Percentiles rank a stretch among this genome's conserved stretches.
These are phyloP conservation scores for Sebastes taczanowskii DNA, from an alignment of 2,797 vertebrate species.

Conservation along the genomic window DNA sequence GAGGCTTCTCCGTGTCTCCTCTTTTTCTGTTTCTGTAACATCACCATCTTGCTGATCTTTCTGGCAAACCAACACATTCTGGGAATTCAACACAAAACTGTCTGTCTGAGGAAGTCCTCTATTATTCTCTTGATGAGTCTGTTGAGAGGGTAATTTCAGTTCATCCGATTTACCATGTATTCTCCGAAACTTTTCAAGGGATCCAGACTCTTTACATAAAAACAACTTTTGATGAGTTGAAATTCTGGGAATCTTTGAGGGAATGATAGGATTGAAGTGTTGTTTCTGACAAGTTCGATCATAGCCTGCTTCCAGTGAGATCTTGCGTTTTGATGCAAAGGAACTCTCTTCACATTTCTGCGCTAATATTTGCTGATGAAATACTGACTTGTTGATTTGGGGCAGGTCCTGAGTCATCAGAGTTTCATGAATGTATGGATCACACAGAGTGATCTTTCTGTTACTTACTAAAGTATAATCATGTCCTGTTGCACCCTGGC, in stretches of 20 bases:
- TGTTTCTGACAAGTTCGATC: neutral
- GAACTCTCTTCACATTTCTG: constrained; percentile 23
- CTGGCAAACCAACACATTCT: constrained; percentile 2
- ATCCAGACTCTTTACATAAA: constrained; percentile 79
- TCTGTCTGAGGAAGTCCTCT: neutral
- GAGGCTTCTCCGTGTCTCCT: neutral
- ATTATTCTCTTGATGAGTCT: neutral
- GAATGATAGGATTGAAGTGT: constrained; percentile 3
- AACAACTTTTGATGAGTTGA: constrained; percentile 72
- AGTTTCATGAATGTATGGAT: constrained; percentile 67
- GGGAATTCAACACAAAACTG: neutral
- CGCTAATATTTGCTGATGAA: neutral
- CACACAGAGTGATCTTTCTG: constrained; percentile 65
- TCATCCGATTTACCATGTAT: constrained; percentile 75
- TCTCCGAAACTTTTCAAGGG: constrained; percentile 92
- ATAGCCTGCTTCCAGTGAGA: constrained; percentile 36
- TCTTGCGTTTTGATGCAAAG: constrained; percentile 63
- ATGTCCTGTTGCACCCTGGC: constrained; percentile 24
- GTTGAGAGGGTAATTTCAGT: constrained; percentile 2
- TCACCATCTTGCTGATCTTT: neutral
- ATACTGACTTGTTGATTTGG: neutral
- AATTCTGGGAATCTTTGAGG: constrained; percentile 64
- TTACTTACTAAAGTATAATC: constrained; percentile 46
- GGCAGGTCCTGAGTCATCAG: constrained; percentile 12
- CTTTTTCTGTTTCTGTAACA: constrained; percentile 4